Percentiles rank a stretch among this genome's conserved stretches.
Evolutionary conservation across 2,797 vertebrate species (phyloP).

Genomic region (Potorous gilbertii): DNA sequence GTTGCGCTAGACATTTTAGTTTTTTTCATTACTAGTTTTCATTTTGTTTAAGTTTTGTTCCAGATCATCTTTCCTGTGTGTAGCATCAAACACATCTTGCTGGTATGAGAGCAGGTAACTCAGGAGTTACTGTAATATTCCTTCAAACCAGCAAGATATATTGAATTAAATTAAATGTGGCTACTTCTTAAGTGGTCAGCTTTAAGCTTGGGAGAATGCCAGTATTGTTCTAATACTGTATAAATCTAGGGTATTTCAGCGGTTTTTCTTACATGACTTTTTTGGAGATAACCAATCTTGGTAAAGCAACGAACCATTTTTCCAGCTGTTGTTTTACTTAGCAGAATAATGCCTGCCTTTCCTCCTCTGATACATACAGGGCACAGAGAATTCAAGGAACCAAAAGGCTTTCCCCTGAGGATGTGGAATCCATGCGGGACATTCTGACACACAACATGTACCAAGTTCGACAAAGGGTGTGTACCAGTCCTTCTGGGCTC

Average conservation of each 20-base stretch:
- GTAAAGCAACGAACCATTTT: constrained; percentile 42
- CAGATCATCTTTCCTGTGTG: background rate
- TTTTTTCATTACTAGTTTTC: background rate
- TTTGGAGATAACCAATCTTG: constrained; percentile 7
- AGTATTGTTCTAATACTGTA: background rate
- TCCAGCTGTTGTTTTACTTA: constrained; percentile 52
- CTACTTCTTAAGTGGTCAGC: constrained; percentile 11
- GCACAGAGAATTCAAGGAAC: constrained; percentile 77
- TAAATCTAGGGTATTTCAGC: background rate
- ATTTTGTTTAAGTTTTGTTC: background rate
- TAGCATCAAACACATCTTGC: background rate
- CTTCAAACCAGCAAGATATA: background rate
- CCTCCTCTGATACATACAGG: constrained; percentile 81
- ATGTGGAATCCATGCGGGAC: constrained; percentile 91
- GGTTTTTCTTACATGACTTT: constrained; percentile 18
- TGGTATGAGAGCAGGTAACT: background rate
- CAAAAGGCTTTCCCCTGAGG: constrained; percentile 85
- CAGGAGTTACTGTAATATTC: background rate
- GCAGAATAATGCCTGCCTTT: constrained; percentile 47
- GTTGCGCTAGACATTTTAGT: background rate
- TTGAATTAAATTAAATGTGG: background rate
- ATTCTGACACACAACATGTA: constrained; percentile 96
- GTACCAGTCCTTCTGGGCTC: background rate
- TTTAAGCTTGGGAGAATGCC: background rate
- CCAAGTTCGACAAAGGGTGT: constrained; percentile 93